Evolutionary conservation across 92 coral and sea anemone species (phyloP).

Genomic region (Paramuricea clavata): DNA sequence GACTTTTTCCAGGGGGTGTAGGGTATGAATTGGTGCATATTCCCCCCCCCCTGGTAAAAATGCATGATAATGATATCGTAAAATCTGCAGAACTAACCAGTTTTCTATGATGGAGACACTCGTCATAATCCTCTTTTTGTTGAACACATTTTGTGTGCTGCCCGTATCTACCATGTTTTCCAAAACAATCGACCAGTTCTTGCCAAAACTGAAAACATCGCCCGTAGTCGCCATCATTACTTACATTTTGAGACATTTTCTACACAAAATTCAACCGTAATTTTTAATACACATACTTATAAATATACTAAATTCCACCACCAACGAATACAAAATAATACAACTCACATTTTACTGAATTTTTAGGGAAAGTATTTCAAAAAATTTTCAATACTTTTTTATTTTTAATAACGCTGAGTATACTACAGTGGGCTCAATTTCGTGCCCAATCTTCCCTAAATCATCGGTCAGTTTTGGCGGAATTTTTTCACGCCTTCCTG

Average conservation of each 20-base stretch:
- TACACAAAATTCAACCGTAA: background rate
- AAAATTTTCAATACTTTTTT: background rate
- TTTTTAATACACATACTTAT: background rate
- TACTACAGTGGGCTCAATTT: constrained; percentile 6
- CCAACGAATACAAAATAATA: background rate
- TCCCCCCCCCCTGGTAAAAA: background rate
- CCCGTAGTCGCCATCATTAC: constrained; percentile 78
- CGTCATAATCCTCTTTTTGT: constrained; percentile 88
- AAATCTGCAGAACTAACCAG: constrained; percentile 67
- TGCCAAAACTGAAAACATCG: constrained; percentile 97
- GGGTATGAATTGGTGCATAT: background rate
- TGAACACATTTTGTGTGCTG: constrained; percentile 82
- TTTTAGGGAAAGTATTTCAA: background rate
- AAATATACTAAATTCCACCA: background rate
- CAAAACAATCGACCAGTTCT: constrained; percentile 82
- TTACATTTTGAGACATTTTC: constrained; percentile 36
- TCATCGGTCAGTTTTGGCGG: constrained; percentile 14
- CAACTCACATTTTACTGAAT: constrained; percentile 2
- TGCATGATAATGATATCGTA: background rate
- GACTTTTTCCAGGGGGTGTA: background rate
- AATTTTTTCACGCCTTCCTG: constrained; percentile 17
- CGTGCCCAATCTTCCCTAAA: background rate
- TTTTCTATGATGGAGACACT: constrained; percentile 97
- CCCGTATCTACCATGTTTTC: constrained; percentile 67
- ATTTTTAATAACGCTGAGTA: background rate